Evolutionary conservation across 2,113 vertebrate genomes (phyloP), one percentile per base, ranked within the genome.

Genomic region (Hypomesus transpacificus): DNA sequence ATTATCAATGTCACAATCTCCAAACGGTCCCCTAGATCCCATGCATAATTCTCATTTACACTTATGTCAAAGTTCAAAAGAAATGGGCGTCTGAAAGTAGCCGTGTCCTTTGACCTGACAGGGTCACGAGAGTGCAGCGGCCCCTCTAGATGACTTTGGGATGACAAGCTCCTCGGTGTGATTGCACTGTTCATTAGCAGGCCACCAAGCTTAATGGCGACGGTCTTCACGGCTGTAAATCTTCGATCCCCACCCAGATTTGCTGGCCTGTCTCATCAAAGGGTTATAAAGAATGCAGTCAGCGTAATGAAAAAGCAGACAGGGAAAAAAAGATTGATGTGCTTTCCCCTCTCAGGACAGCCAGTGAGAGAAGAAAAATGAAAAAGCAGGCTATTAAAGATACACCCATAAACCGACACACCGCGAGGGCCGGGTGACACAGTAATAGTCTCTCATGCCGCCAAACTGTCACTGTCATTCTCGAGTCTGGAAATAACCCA

Each of bases 241-340:
- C 85, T 81, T 74, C 69, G 64, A 51, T 61, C 86, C 83, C 77
- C 76, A 73, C 83, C 77, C 78, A 73, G 77, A 71, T 86, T 87
- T 84, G 82, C 80, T 82, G 66, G 75, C 70, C 79, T 76, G 83
- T 87, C 87, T 85, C 85, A 84, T 87, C 78, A 83, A 83, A 86
- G 75, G 24, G 28, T 69, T 20, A 63, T 84, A 82, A 85, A 84
- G 82, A 86, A 86, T 86, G 82, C 79, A 80, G 83, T 77, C 72
- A 71, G 77, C 54, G 66, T 85, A 84, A 89, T 88, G 84, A 88
- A 88, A 88, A 87, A 81, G 54, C 75, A 71, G 75, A 73, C 65
- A 46, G 39, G 39, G 39, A 11, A 46, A 46, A 46, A 46, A 51
- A 82, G 83, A 89, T 87, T 85, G 83, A 87, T 87, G 71, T 67